Evolutionary conservation across 1,140 invertebrate species (phyloP).

Genomic region (Tetragonula clypearis): DNA sequence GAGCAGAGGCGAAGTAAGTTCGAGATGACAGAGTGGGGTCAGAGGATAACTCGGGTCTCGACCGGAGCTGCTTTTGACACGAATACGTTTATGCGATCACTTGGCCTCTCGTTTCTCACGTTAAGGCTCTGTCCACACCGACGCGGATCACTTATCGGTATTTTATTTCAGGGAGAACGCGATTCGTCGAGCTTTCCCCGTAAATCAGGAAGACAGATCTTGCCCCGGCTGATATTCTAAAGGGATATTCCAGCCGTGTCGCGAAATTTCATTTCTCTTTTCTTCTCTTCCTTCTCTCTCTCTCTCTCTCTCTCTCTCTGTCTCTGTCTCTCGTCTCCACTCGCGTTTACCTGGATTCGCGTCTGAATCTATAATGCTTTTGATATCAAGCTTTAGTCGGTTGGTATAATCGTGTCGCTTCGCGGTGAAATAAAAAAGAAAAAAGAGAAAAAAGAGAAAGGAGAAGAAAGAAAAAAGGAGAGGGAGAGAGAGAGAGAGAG

Average conservation of each 20-base stretch:
- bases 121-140: slow-evolving; percentile 53
- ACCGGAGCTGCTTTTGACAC: slow-evolving; percentile 78
- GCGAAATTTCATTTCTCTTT: slow-evolving; percentile 5
- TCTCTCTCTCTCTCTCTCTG: background rate
- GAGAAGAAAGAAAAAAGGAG: background rate
- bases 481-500: background rate
- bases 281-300: background rate
- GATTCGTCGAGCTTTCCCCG: background rate
- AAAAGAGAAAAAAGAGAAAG: background rate
- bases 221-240: background rate
- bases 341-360: slow-evolving; percentile 9
- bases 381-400: slow-evolving; percentile 42
- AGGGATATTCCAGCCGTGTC: slow-evolving; percentile 4
- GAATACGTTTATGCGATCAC: slow-evolving; percentile 78
- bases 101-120: slow-evolving; percentile 74
- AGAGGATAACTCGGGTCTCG: slow-evolving; percentile 79
- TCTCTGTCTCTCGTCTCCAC: background rate
- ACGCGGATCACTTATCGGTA: slow-evolving; percentile 23
- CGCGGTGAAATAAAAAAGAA: slow-evolving; percentile 15
- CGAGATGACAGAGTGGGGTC: slow-evolving; percentile 78
- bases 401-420: slow-evolving; percentile 46
- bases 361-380: slow-evolving; percentile 51
- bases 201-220: slow-evolving; percentile 29
- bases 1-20: slow-evolving; percentile 74
- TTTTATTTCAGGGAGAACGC: slow-evolving; percentile 16